These are phyloP conservation scores for Ptilodon capucinus DNA, from an alignment of 2,888 invertebrate genomes.

Conservation along the genomic window DNA sequence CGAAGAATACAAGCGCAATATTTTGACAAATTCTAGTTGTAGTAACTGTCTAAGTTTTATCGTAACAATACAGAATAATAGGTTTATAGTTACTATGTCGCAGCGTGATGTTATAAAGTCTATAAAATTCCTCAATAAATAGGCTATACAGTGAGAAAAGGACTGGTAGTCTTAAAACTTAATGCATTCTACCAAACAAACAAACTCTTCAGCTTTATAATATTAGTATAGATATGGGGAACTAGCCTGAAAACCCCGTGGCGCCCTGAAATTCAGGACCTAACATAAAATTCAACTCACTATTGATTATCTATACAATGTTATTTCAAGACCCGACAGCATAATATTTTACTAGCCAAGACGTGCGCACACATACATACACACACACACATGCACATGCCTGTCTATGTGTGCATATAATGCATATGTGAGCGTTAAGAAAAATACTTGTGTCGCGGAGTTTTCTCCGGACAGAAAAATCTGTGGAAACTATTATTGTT, in stretches of 20 bases:
- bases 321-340: constrained; percentile 81
- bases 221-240: background rate
- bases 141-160: too few species aligned
- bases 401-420: constrained; percentile 35
- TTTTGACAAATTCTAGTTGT: too few species aligned
- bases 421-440: constrained; percentile 57
- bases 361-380: constrained; percentile 50
- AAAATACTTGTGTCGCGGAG: constrained; percentile 77
- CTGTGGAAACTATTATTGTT: constrained; percentile 40
- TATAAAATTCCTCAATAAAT: too few species aligned
- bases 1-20: too few species aligned
- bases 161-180: too few species aligned
- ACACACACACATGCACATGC: constrained; percentile 29
- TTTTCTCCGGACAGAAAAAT: constrained; percentile 62
- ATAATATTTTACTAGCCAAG: constrained; percentile 82
- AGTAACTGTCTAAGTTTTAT: too few species aligned
- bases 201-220: too few species aligned
- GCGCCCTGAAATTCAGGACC: constrained; percentile 46
- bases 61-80: too few species aligned
- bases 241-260: constrained; percentile 22
- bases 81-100: too few species aligned
- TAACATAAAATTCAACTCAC: constrained; percentile 68
- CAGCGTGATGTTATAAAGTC: too few species aligned
- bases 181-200: too few species aligned
- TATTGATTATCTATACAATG: constrained; percentile 83